Evolutionary conservation across 2,888 invertebrate genomes (phyloP).

Genomic region (Trileptium ribeirensis): DNA sequence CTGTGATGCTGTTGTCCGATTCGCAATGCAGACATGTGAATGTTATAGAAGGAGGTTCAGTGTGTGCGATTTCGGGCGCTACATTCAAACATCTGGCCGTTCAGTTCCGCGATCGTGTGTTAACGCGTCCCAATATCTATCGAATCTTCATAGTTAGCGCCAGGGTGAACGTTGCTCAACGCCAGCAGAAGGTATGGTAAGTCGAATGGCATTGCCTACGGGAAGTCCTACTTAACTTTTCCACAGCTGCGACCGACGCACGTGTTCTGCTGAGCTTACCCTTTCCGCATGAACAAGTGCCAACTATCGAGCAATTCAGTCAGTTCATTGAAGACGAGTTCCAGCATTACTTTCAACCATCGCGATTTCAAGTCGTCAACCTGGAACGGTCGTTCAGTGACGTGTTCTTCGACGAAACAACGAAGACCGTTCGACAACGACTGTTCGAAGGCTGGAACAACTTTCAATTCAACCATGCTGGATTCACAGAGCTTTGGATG

Average conservation of each 20-base stretch:
- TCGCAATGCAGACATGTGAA: background rate
- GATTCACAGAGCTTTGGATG: background rate
- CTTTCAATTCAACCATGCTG: background rate
- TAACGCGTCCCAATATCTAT: background rate
- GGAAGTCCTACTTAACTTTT: background rate
- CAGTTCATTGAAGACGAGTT: background rate
- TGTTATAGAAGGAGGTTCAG: background rate
- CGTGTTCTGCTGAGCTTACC: background rate
- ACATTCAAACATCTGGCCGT: background rate
- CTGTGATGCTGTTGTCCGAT: background rate
- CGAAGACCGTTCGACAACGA: background rate
- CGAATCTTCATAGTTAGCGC: background rate
- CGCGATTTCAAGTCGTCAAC: background rate
- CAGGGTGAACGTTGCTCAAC: background rate
- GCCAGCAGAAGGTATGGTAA: background rate
- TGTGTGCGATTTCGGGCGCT: background rate
- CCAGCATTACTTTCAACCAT: background rate
- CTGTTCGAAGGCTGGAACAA: background rate
- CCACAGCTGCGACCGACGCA: background rate
- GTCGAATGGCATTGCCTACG: background rate
- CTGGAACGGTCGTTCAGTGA: background rate
- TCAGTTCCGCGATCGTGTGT: no score
- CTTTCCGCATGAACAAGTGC: background rate
- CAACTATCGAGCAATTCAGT: background rate
- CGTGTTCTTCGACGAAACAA: background rate